Conservation (phyloP, 2,113 vertebrate genomes). For the Neodontobutis hainanensis region DNA sequence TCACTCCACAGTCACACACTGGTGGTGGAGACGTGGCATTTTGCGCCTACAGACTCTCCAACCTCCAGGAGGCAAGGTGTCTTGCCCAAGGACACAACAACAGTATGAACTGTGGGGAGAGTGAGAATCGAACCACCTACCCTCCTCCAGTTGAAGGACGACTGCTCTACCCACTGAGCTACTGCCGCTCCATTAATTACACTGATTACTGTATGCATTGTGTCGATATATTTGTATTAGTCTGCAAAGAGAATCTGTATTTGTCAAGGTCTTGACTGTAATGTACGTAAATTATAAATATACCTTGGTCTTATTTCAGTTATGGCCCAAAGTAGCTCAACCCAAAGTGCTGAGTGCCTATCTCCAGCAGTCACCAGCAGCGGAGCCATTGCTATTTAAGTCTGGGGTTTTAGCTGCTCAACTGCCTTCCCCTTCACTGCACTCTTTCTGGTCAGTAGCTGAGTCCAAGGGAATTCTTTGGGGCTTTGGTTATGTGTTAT, state of each 20-base stretch:
- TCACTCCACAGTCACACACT: no score
- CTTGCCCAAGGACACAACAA: no score
- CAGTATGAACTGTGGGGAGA: no score
- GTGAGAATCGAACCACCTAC: no score
- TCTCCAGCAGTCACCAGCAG: slow-evolving; percentile 38
- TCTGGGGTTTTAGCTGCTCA: slow-evolving; percentile 56
- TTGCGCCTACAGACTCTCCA: no score
- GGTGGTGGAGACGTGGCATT: no score
- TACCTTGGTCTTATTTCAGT: slow-evolving; percentile 29
- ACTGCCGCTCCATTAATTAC: not conserved
- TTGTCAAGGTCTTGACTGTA: slow-evolving; percentile 5
- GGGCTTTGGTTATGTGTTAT: slow-evolving; percentile 67
- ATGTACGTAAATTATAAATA: slow-evolving; percentile 8
- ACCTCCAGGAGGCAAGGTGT: no score
- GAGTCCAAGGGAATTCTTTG: slow-evolving; percentile 69
- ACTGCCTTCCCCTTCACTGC: slow-evolving; percentile 47
- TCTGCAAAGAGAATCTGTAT: not conserved
- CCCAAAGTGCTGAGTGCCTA: slow-evolving; percentile 50
- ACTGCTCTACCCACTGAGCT: no score
- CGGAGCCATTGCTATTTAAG: slow-evolving; percentile 59
- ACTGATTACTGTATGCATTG: not conserved
- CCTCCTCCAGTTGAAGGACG: no score
- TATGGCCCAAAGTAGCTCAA: slow-evolving; percentile 24
- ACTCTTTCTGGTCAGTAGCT: slow-evolving; percentile 60
- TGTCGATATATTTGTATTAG: not conserved